phyloP scores from a whole-genome alignment of 1,140 invertebrate genomes.

The Cotesia vestalis region DNA sequence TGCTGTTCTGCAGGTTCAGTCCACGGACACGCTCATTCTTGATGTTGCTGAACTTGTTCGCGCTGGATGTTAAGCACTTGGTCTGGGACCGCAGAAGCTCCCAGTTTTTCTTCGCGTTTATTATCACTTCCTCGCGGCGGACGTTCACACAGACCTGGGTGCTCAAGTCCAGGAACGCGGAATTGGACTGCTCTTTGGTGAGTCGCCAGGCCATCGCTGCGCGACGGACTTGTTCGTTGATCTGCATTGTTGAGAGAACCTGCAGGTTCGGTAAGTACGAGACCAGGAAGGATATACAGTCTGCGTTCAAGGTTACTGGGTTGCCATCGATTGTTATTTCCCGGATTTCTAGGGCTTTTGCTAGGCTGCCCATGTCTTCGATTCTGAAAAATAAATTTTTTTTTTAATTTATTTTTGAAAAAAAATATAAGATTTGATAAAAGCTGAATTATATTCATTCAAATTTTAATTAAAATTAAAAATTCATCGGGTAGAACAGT shows the following conservation, averaged over 20 bases:
- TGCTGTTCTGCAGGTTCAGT: slow-evolving; percentile 50
- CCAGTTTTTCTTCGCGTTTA: slow-evolving; percentile 84
- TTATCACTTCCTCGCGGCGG: slow-evolving; percentile 78
- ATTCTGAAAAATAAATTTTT: slow-evolving; percentile 69
- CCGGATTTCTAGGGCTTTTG: slow-evolving; percentile 75
- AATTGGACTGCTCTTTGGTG: slow-evolving; percentile 77
- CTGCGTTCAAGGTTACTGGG: slow-evolving; percentile 77
- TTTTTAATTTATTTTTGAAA: no score
- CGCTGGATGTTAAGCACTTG: slow-evolving; percentile 55
- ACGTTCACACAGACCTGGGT: slow-evolving; percentile 73
- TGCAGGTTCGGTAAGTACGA: slow-evolving; percentile 78
- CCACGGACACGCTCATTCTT: slow-evolving; percentile 48
- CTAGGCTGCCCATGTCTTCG: slow-evolving; percentile 81
- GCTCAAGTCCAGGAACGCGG: slow-evolving; percentile 73
- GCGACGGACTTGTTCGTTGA: slow-evolving; percentile 78
- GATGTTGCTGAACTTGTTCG: slow-evolving; percentile 42
- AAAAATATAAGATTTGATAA: neutral
- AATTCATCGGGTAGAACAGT: no score
- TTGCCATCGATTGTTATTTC: slow-evolving; percentile 90
- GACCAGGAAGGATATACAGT: slow-evolving; percentile 81
- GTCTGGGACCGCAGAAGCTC: slow-evolving; percentile 77
- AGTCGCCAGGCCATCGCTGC: slow-evolving; percentile 79
- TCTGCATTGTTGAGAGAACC: slow-evolving; percentile 76
- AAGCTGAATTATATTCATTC: no score
- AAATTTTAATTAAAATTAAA: no score